These are phyloP conservation scores for Apocheima hispidaria DNA, from an alignment of 2,888 invertebrate species.

Conservation along the genomic window DNA sequence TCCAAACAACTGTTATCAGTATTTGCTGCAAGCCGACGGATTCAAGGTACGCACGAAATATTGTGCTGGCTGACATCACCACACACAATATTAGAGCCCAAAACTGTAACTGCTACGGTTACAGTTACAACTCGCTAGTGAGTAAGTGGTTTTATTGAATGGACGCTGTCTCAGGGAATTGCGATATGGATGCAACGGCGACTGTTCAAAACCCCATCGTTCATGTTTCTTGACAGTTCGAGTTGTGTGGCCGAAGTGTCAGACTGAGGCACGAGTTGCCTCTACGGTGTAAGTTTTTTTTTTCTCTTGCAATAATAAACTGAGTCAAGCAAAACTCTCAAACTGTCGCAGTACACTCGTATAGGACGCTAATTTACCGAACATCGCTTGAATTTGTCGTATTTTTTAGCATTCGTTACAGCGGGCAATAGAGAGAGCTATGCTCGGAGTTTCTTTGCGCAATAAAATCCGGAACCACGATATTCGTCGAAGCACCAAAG, in stretches of 20 bases:
- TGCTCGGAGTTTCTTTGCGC: too few species aligned
- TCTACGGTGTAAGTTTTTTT: conserved; percentile 1
- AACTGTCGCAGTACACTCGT: too few species aligned
- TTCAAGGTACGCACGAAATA: neutral
- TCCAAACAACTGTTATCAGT: neutral
- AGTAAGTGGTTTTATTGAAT: conserved; percentile 50
- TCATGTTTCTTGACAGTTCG: conserved; percentile 68
- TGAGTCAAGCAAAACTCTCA: neutral
- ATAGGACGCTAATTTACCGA: too few species aligned
- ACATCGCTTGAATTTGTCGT: too few species aligned
- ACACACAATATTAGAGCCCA: neutral
- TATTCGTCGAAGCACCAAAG: too few species aligned
- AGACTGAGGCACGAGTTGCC: conserved; percentile 27
- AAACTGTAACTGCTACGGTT: neutral
- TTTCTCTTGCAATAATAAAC: neutral
- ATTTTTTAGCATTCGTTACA: too few species aligned
- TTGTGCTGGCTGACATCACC: neutral
- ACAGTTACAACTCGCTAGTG: neutral
- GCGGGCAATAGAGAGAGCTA: too few species aligned
- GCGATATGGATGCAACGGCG: conserved; percentile 47
- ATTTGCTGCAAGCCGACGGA: neutral
- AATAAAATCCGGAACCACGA: too few species aligned
- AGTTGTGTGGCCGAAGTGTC: conserved; percentile 59
- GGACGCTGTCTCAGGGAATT: conserved; percentile 53
- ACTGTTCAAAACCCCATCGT: conserved; percentile 67